A percentile compares a stretch with the other conserved stretches of the same genome.
Evolutionary conservation across 2,888 invertebrate genomes (phyloP).

Genomic region (Meteorus colon): DNA sequence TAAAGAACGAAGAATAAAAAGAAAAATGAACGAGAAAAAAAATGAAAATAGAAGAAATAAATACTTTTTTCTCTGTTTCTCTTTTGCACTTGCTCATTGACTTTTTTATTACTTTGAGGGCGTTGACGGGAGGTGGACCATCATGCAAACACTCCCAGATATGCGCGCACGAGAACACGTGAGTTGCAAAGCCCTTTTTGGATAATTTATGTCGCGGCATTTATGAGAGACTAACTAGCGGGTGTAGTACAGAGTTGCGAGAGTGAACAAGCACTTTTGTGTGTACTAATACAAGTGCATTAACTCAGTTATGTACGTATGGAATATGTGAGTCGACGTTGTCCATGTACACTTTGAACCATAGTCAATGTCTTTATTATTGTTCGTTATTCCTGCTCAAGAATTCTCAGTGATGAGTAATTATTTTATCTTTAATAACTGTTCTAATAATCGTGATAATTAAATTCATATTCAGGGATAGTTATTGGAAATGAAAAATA

Average conservation of each 20-base stretch:
- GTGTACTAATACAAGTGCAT: conserved; percentile 36
- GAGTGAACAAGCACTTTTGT: conserved; percentile 54
- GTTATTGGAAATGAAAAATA: too few species aligned
- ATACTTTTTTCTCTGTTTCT: not conserved
- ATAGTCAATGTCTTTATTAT: not conserved
- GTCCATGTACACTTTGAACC: not conserved
- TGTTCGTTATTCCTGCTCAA: not conserved
- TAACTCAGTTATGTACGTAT: not conserved
- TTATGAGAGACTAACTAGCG: conserved; percentile 73
- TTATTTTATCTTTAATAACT: not conserved
- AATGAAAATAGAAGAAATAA: conserved; percentile 33
- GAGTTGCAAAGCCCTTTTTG: conserved; percentile 48
- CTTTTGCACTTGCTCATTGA: not conserved
- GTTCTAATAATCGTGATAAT: not conserved
- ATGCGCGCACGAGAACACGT: conserved; percentile 50
- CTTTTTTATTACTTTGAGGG: conserved; percentile 59
- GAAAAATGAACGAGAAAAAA: not conserved
- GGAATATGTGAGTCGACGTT: not conserved
- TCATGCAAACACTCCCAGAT: conserved; percentile 70
- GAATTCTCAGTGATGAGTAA: not conserved
- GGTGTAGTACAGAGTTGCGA: conserved; percentile 56
- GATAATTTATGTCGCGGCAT: conserved; percentile 71
- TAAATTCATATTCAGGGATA: too few species aligned
- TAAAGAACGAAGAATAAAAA: conserved; percentile 15
- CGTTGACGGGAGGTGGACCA: conserved; percentile 74